Base-by-base conservation (phyloP, 2,113 vertebrate species). In the Prietella phreatophila region DNA sequence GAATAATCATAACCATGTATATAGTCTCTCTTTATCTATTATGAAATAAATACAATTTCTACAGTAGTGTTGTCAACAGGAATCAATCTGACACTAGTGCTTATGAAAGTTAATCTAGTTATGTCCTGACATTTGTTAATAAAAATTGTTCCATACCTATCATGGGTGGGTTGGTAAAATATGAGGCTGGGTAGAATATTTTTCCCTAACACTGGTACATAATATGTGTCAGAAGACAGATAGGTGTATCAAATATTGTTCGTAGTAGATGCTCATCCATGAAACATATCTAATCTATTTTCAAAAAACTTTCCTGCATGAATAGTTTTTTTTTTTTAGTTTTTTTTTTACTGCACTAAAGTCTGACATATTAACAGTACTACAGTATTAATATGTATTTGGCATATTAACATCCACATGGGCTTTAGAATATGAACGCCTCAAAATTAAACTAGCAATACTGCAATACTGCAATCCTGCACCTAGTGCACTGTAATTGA, bases 401-500 rank as follows among this genome's bases (percentile, higher is more conserved):
- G 17, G 36, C 82, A 33, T 55, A 58, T 55, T 58, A 58, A 33
- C 55, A 33, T 20, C n/a, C 15, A 22, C 10, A 58, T 30, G 13
- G 14, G 36, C 30, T 58, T 61, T 78, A 6, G 5, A 36, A 76
- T 27, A 30, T 36, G 60, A 42, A 22, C n/a, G 10, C 73, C 42
- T 53, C 1, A 17, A 22, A 30, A 71, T 71, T 22, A 71, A 53
- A 71, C 47, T 33, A 55, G 9, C 86, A 3, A 50, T 90, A 91
- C 78, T 42, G 39, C 39, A 42, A 42, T 61, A 25, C 13, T 60
- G 27, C 55, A 15, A 61, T 60, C 36, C 27, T 75, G 27, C 5
- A 71, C 67, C 15, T 36, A 47, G 53, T 82, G 82, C 71, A 1
- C 81, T 86, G 88, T 79, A 83, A 71, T 67, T 81, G 83, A 86